These are phyloP conservation scores for Caradrina clavipalpis DNA, from an alignment of 2,888 invertebrate genomes.

Conservation along the genomic window DNA sequence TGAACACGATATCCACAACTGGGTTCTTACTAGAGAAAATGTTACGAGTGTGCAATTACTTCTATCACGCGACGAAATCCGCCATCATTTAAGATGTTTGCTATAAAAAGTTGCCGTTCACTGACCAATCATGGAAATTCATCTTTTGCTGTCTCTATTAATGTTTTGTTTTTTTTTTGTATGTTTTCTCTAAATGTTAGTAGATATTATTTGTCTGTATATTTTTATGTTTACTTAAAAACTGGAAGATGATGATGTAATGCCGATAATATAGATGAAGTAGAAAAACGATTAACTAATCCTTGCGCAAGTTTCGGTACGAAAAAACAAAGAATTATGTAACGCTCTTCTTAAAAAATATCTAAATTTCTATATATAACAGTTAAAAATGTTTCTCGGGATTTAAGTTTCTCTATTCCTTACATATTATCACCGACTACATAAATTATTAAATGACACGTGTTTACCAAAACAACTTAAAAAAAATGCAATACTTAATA, in stretches of 20 bases:
- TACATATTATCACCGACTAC: too few species aligned
- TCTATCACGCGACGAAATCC: constrained; percentile 49
- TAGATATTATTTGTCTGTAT: not conserved
- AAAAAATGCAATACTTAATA: not conserved
- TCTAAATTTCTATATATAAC: not conserved
- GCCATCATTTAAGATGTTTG: constrained; percentile 23
- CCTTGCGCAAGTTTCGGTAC: not conserved
- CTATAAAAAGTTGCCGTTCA: constrained; percentile 30
- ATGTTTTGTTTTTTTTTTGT: not conserved
- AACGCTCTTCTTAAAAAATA: not conserved
- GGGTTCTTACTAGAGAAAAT: constrained; percentile 36
- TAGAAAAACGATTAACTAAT: not conserved
- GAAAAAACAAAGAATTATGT: not conserved
- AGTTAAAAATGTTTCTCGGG: not conserved
- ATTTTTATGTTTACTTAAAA: not conserved
- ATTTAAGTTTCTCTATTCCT: not conserved
- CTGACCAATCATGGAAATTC: constrained; percentile 26
- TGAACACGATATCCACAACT: constrained; percentile 43
- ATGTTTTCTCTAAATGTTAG: not conserved
- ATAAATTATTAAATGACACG: not conserved
- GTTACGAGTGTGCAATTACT: constrained; percentile 35
- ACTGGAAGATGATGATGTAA: too few species aligned
- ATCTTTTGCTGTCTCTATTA: not conserved
- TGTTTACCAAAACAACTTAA: not conserved
- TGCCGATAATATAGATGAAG: too few species aligned